Evolutionary conservation across 2,797 vertebrate species (phyloP), one percentile per base, ranked within the genome.

Genomic region (Iguana delicatissima): DNA sequence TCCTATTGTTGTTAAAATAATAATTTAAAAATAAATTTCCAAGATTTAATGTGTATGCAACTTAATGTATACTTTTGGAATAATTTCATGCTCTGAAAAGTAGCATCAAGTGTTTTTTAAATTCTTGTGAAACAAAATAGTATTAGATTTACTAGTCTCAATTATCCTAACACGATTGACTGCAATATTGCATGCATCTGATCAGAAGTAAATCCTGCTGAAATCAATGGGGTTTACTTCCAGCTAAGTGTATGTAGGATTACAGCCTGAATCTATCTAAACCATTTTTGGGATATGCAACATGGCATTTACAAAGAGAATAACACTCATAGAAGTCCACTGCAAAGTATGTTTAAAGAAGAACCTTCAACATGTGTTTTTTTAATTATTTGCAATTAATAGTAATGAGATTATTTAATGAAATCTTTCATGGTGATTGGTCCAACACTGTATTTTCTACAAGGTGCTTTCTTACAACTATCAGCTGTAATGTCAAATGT

Each of bases 231-330:
- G 64, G 10, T 8, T 67, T 67, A 26, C 26, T 67, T 67, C 24
- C 26, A 67, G 1, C 9, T 84, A 20, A 46, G 42, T 67, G 16
- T 50, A 69, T 32, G 50, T 32, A 69, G 38, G 42, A 32, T 84
- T 67, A 84, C 59, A 82, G 35, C 83, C 42, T 69, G 26, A 46
- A 79, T 50, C 26, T 87, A 87, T 87, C 42, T 46, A 83, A 62
- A 83, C 57, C 22, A 83, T 38, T 62, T 62, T 12, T 62, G 57
- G 24, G 1, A 62, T 1, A 79, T 13, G 2, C 29, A 77, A 26
- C 42, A 62, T 46, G 32, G 6, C 35, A 46, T 18, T 59, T 76
- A 59, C 22, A 38, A 4, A 62, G 1, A 83, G 3, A 83, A 38
- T 62, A 35, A 83, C 59, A 24, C 3, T 62, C 42, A 13, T 38